phyloP scores from a whole-genome alignment of 1,140 invertebrate species.

The Philotrypesis tridentata region DNA sequence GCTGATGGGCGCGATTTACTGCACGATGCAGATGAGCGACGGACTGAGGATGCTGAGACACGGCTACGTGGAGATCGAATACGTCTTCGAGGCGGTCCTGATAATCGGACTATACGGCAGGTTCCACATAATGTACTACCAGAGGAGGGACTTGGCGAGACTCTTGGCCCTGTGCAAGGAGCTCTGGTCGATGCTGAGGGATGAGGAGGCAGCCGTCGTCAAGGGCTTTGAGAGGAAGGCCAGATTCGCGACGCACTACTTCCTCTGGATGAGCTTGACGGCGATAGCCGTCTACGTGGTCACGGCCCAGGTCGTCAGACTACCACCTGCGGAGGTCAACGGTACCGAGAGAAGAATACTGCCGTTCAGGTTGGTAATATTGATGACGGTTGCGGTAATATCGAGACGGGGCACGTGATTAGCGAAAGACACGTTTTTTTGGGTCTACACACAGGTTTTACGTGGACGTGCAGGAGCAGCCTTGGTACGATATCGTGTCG shows the following conservation, averaged over 20 bases:
- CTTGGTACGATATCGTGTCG: neutral
- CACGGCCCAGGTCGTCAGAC: neutral
- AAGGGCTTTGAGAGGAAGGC: neutral
- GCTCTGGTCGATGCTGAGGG: neutral
- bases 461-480: constrained; percentile 1
- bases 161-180: neutral
- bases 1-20: neutral
- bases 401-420: too few species aligned
- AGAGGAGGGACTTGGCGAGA: neutral
- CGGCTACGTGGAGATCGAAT: neutral
- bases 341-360: neutral
- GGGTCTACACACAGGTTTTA: too few species aligned
- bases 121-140: neutral
- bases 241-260: neutral
- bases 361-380: constrained; percentile 30
- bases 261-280: neutral
- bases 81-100: neutral
- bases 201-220: neutral
- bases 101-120: neutral
- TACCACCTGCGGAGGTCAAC: neutral
- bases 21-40: neutral
- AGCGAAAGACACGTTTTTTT: neutral
- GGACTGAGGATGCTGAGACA: neutral
- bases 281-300: neutral
- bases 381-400: too few species aligned